Conservation (phyloP, 2,113 vertebrate species). For the Podarcis muralis region DNA sequence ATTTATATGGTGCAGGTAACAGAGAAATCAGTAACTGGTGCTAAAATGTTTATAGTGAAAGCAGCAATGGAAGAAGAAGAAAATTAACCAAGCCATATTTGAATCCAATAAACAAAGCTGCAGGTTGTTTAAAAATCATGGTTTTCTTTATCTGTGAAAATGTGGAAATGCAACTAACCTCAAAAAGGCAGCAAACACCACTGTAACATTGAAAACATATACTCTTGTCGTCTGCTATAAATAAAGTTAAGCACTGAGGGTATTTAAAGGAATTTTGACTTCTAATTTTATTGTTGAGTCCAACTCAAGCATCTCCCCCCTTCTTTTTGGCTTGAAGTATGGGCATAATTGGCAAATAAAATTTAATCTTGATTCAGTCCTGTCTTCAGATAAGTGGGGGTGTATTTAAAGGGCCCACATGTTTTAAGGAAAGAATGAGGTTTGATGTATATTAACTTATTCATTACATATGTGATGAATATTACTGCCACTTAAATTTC, state of each 20-base stretch:
- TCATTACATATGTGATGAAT: conserved; percentile 7
- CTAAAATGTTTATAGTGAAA: conserved; percentile 46
- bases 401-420: not conserved
- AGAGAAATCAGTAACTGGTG: conserved; percentile 55
- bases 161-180: conserved; percentile 9
- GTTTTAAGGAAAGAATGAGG: not conserved
- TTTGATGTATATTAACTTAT: not conserved
- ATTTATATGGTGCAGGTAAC: conserved; percentile 52
- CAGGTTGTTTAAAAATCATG: conserved; percentile 17
- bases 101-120: not conserved
- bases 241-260: not conserved
- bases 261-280: not conserved
- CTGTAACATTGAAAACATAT: conserved; percentile 20
- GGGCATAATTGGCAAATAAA: not conserved
- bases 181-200: conserved; percentile 22
- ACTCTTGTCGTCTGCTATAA: conserved; percentile 1
- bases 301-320: not conserved
- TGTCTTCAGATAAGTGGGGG: conserved; percentile 7
- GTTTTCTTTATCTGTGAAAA: conserved; percentile 6
- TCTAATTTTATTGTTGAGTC: conserved; percentile 23
- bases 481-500: conserved; percentile 17
- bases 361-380: conserved; percentile 6
- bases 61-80: conserved; percentile 10
- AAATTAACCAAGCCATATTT: not conserved
- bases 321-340: not conserved